Evolutionary conservation across 2,113 vertebrate species (phyloP), one percentile per base, ranked within the genome.

Genomic region (Ranitomeya variabilis): DNA sequence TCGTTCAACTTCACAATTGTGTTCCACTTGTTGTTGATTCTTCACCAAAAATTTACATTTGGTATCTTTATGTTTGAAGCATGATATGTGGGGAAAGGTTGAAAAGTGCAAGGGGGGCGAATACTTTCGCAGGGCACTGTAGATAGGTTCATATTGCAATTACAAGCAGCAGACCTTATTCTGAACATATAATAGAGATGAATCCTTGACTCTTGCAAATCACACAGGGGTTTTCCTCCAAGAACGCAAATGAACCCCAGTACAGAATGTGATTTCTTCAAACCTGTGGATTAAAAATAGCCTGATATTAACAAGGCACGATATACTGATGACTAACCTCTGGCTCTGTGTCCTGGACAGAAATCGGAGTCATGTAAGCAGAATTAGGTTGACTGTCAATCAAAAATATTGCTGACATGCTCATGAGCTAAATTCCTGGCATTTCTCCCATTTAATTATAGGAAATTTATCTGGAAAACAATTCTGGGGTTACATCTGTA

Each of bases 301-400:
- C 11, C n/a, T 74, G 87, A 88, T 64, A 88, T 83, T 76, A 83
- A 54, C 69, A n/a, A 37, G 59, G 21, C 37, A 78, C 15, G 37
- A 23, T 88, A n/a, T n/a, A 60, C 21, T 21, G 31, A 73, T 83
- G 87, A 84, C 71, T 88, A 89, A 84, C 59, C 62, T 26, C 57
- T 74, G 55, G 57, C 87, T 88, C 67, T 31, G 67, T 26, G 62
- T 76, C 21, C 37, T 26, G 87, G 51, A 83, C 69, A 26, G 69
- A 76, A 37, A 86, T 60, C 79, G 16, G 51, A 87, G 77, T 87
- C 62, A 87, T 80, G 77, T 51, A 87, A 80, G 66, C n/a, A 77
- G 31, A 89, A 89, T 89, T 83, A 84, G 87, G 80, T 84, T 81
- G 84, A 76, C 71, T 77, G 80, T 78, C 71, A 78, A 52, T 66